These are phyloP conservation scores for Sarcophilus harrisii DNA, from an alignment of 2,797 vertebrate genomes.

Conservation along the genomic window DNA sequence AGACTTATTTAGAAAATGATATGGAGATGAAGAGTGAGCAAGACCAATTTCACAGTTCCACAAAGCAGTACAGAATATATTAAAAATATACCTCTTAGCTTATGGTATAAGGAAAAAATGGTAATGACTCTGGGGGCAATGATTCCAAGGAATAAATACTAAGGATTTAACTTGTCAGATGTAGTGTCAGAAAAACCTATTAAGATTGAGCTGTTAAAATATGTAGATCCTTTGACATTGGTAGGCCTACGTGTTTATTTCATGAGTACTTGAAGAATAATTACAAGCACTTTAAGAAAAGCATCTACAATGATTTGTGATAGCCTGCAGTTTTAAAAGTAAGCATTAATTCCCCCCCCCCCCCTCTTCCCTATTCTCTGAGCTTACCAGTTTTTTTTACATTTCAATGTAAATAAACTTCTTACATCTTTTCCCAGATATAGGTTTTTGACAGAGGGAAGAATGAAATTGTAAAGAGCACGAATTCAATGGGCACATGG, in stretches of 20 bases:
- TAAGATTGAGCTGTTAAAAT: neutral
- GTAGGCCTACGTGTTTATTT: neutral
- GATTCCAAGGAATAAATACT: neutral
- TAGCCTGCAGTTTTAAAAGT: neutral
- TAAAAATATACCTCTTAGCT: neutral
- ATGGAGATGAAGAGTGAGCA: too few relatives aligned
- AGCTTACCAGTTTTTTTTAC: neutral
- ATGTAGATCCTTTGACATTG: neutral
- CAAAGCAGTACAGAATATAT: neutral
- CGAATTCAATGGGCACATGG: neutral
- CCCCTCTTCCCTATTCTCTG: neutral
- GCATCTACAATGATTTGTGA: neutral
- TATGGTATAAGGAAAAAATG: neutral
- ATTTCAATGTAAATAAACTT: neutral
- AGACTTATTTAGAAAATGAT: neutral
- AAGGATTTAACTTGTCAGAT: neutral
- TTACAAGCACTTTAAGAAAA: neutral
- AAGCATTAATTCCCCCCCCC: neutral
- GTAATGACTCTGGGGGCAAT: neutral
- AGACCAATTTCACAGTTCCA: neutral
- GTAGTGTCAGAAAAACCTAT: neutral
- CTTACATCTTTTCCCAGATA: neutral
- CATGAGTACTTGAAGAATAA: neutral
- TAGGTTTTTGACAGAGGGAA: neutral
- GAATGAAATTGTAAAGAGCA: neutral